Evolutionary conservation across 2,888 invertebrate genomes (phyloP), one percentile per base, ranked within the genome.

Genomic region (Onthophagus sagittarius): DNA sequence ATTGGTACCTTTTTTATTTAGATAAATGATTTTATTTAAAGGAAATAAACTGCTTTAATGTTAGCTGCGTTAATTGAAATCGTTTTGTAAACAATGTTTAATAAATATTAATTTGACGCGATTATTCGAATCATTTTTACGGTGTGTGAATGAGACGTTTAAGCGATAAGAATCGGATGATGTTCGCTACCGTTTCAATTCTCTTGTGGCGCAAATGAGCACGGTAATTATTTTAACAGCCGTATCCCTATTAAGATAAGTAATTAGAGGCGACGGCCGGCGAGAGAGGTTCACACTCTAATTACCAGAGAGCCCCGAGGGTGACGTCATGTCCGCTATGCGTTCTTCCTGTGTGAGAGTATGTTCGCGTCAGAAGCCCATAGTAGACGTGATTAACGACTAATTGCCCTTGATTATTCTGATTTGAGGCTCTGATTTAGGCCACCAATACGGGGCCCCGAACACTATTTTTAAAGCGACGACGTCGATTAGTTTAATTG

Each of bases 211-310:
- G 84, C 83, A 84, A 85, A 84, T 84, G 83, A 83, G 82, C 80
- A 79, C 78, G 77, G 82, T 85, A 85, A 85, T 85, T 85, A 85
- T 83, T 84, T 85, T 85, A 85, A 85, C 83, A 85, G 83, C 82
- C 84, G 85, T 85, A 85, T 85, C 85, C 85, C 85, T 85, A 85
- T 85, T 85, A 85, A 85, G 83, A 82, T 81, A 67, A 81, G 84
- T 85, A 85, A 85, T 85, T 85, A 84, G 82, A 82, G 82, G 83
- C 83, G 39, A 53, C 67, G 67, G 23, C n/a, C 67, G 81, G 83
- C 32, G 82, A 80, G 80, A 23, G 23, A 78, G 76, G 78, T 75
- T 76, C 84, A 85, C 84, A 84, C 84, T 83, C 81, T 82, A 85
- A 85, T 85, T 85, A 85, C 80, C 39, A 11, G 23, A 23, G 23